Conservation (phyloP, 1,140 invertebrate species). For the Thaumatotibia leucotreta region DNA sequence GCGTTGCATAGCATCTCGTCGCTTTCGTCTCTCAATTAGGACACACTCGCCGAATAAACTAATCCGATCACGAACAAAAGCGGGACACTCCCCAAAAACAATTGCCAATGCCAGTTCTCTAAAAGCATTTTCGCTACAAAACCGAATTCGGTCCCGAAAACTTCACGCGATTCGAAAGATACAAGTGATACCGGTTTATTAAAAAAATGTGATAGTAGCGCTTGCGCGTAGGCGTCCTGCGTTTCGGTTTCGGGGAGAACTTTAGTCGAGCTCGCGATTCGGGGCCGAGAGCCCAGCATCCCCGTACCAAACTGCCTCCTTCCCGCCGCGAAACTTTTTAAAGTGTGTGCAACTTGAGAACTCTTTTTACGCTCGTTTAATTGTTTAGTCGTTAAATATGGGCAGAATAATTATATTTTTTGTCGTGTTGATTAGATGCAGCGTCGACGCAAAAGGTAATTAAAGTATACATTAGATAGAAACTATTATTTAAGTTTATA, state of each 20-base stretch:
- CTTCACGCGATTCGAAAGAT: constrained; percentile 1
- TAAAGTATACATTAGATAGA: not conserved
- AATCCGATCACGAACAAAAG: constrained; percentile 13
- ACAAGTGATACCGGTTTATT: constrained; percentile 13
- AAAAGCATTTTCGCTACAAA: constrained; percentile 7
- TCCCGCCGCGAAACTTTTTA: not conserved
- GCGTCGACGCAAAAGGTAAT: not conserved
- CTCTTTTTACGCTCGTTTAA: not conserved
- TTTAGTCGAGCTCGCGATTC: not conserved
- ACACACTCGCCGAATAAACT: not conserved
- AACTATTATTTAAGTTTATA: not conserved
- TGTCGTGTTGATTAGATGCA: not conserved
- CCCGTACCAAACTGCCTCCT: not conserved
- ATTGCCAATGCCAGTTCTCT: constrained; percentile 4
- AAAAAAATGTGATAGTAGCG: not conserved
- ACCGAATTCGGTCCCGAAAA: constrained; percentile 8
- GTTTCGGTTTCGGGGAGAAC: not conserved
- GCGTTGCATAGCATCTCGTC: not conserved
- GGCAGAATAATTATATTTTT: not conserved
- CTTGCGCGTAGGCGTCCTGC: not conserved
- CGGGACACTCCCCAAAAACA: constrained; percentile 2
- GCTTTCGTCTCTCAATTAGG: not conserved
- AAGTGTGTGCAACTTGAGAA: not conserved
- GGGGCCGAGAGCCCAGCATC: not conserved
- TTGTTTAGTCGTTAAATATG: not conserved